Conservation (phyloP, 2,888 invertebrate genomes). For the Pterostichus madidus region DNA sequence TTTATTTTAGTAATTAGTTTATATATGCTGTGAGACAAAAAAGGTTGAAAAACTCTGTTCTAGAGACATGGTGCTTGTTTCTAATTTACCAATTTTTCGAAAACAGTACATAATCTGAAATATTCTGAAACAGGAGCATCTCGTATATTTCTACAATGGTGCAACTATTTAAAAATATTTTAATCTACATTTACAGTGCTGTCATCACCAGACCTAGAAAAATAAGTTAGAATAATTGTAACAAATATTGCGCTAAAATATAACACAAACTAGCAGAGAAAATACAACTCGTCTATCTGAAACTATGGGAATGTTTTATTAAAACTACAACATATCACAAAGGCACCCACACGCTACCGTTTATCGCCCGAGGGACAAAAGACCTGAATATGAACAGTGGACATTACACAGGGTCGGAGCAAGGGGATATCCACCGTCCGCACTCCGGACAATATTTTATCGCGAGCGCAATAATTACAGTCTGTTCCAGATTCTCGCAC, state of each 20-base stretch:
- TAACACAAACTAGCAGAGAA: not conserved
- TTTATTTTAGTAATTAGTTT: too few relatives aligned
- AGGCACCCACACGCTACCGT: constrained; percentile 2
- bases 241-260: constrained; percentile 1
- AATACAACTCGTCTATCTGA: not conserved
- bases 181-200: too few relatives aligned
- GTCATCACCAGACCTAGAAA: too few relatives aligned
- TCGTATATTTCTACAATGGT: too few relatives aligned
- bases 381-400: constrained; percentile 2
- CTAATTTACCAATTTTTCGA: too few relatives aligned
- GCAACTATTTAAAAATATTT: too few relatives aligned
- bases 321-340: constrained; percentile 6
- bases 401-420: constrained; percentile 15
- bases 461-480: constrained; percentile 24
- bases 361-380: constrained; percentile 43
- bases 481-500: constrained; percentile 32
- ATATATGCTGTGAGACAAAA: too few relatives aligned
- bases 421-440: not conserved
- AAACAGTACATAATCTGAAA: too few relatives aligned
- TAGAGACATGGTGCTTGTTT: too few relatives aligned
- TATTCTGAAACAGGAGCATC: too few relatives aligned
- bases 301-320: constrained; percentile 1
- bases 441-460: constrained; percentile 4
- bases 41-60: too few relatives aligned
- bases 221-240: not conserved